Percentiles rank a stretch among this genome's conserved stretches.
Evolutionary conservation across 2,113 vertebrate species (phyloP).

Genomic region (Rhombomys opimus): DNA sequence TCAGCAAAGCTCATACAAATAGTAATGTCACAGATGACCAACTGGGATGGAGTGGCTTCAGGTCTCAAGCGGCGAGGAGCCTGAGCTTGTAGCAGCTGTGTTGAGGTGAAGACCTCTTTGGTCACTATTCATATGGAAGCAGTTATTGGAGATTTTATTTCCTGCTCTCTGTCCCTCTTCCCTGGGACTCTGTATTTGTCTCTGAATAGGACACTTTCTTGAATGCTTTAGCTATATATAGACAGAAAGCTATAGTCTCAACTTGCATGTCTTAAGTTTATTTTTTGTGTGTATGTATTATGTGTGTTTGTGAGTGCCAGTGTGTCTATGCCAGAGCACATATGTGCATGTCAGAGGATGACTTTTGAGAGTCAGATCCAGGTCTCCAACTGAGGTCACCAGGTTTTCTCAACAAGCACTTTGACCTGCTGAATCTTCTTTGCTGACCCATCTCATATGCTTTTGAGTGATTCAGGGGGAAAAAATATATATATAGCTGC

Average conservation of each 20-base stretch:
- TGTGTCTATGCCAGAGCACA: not conserved
- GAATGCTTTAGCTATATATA: not conserved
- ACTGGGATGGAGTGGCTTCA: conserved; percentile 39
- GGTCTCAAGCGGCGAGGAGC: not conserved
- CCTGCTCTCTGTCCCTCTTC: not conserved
- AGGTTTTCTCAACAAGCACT: not conserved
- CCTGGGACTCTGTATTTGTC: not conserved
- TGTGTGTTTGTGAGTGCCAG: not conserved
- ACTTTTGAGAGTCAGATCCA: not conserved
- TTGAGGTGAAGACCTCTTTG: not conserved
- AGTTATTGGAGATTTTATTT: not conserved
- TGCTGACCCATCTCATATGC: not conserved
- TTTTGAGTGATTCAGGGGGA: not conserved
- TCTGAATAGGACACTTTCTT: not conserved
- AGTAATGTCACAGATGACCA: conserved; percentile 57
- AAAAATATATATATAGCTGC: not conserved
- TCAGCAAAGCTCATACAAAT: conserved; percentile 80
- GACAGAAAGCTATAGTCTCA: not conserved
- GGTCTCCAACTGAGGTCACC: not conserved
- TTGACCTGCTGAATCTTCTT: not conserved
- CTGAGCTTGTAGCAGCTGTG: conserved; percentile 1
- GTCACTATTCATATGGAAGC: not conserved
- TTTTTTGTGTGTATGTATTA: not conserved
- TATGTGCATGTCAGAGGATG: no score
- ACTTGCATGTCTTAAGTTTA: not conserved